These are phyloP conservation scores for Apamea epomidion DNA, from an alignment of 2,888 invertebrate genomes.

Conservation along the genomic window DNA sequence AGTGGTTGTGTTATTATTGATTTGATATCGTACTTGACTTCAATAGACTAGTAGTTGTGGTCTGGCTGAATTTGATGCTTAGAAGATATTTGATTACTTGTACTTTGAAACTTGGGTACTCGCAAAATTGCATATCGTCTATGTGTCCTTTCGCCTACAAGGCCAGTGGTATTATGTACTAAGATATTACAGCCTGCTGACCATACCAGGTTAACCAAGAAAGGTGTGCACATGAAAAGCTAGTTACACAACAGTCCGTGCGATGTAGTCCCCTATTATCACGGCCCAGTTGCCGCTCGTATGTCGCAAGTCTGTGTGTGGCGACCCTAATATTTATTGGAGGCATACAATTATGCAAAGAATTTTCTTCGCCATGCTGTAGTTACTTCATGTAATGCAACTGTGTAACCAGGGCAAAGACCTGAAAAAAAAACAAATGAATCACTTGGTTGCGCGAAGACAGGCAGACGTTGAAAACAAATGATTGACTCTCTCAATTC, in stretches of 20 bases:
- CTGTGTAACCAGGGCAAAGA: conserved; percentile 13
- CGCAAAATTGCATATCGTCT: not conserved
- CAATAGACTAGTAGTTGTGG: conserved; percentile 40
- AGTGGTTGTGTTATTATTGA: conserved; percentile 33
- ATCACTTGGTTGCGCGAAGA: not conserved
- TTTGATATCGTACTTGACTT: conserved; percentile 51
- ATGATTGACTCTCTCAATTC: not conserved
- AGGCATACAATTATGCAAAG: conserved; percentile 66
- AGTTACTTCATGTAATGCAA: conserved; percentile 41
- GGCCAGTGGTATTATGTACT: conserved; percentile 1
- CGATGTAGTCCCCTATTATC: conserved; percentile 81
- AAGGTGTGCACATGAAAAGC: conserved; percentile 54
- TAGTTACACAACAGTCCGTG: conserved; percentile 73
- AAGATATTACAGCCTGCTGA: conserved; percentile 29
- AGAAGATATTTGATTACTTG: conserved; percentile 32
- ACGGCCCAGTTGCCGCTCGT: conserved; percentile 82
- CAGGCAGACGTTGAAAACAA: not conserved
- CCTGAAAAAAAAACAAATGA: not conserved
- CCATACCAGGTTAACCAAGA: conserved; percentile 41
- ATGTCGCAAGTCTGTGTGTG: conserved; percentile 81
- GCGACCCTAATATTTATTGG: conserved; percentile 68
- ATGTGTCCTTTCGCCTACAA: not conserved
- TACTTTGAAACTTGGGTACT: not conserved
- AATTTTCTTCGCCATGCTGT: conserved; percentile 46
- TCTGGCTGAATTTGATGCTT: conserved; percentile 38